A percentile compares a stretch with the other conserved stretches of the same genome.
Conservation (phyloP, 2,888 invertebrate species). For the Julus scanicus region DNA sequence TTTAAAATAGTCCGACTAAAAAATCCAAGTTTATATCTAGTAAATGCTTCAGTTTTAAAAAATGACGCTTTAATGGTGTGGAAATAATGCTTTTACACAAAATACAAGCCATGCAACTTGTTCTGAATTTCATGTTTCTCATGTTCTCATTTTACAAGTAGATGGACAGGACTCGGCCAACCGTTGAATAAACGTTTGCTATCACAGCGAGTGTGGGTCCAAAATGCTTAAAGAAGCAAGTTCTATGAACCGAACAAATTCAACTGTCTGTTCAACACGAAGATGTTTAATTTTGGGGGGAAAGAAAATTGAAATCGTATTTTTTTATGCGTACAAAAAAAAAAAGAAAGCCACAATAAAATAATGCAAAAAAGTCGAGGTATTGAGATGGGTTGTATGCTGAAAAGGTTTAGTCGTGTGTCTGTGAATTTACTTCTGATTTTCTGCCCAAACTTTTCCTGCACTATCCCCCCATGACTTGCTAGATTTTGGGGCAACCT, state of each 20-base stretch:
- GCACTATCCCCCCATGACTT: constrained; percentile 35
- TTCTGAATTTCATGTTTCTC: too few species aligned
- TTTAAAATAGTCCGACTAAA: too few species aligned
- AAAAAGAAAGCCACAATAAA: background rate
- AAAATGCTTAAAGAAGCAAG: too few species aligned
- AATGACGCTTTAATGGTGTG: too few species aligned
- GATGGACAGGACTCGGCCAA: too few species aligned
- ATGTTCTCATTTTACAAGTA: too few species aligned
- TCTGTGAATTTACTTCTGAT: constrained; percentile 42
- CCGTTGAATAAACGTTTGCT: background rate
- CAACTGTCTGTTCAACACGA: background rate
- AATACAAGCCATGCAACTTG: too few species aligned
- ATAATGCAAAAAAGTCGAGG: background rate
- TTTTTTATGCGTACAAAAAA: constrained; percentile 10
- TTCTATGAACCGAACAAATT: constrained; percentile 10
- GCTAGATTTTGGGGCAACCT: constrained; percentile 23
- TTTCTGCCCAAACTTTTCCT: constrained; percentile 39
- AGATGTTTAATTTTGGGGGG: constrained; percentile 35
- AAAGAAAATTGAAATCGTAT: background rate
- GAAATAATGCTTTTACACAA: too few species aligned
- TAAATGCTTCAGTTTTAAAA: too few species aligned
- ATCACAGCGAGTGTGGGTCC: background rate
- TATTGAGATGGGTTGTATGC: constrained; percentile 30
- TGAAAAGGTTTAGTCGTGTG: constrained; percentile 38
- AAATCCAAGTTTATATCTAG: too few species aligned